phyloP scores from a whole-genome alignment of 2,888 invertebrate species.

The Portevinia maculata region DNA sequence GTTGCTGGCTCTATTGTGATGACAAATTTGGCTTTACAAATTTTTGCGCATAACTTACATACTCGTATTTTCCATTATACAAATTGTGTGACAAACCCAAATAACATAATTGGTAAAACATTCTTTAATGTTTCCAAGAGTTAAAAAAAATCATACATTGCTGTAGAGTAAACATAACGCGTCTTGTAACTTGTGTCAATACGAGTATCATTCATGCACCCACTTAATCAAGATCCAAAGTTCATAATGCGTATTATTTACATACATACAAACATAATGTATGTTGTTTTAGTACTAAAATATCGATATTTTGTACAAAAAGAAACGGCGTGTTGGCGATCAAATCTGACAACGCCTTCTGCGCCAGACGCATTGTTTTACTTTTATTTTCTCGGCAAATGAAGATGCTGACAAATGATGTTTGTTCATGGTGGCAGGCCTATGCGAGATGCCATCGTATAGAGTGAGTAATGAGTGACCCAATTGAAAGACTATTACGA shows the following conservation, averaged over 20 bases:
- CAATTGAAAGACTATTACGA: not conserved
- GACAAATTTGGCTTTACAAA: too few relatives aligned
- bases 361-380: constrained; percentile 20
- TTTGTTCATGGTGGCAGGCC: constrained; percentile 13
- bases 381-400: constrained; percentile 11
- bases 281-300: not conserved
- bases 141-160: too few relatives aligned
- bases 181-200: not conserved
- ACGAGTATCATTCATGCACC: not conserved
- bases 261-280: not conserved
- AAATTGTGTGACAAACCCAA: too few relatives aligned
- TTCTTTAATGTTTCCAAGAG: too few relatives aligned
- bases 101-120: too few relatives aligned
- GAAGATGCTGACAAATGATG: constrained; percentile 37
- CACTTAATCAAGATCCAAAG: not conserved
- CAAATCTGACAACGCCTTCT: constrained; percentile 33
- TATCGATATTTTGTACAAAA: constrained; percentile 1
- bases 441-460: constrained; percentile 18
- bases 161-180: not conserved
- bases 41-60: too few relatives aligned
- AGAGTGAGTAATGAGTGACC: constrained; percentile 17
- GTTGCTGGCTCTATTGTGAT: too few relatives aligned
- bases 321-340: constrained; percentile 10
- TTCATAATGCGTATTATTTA: not conserved
- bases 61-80: too few relatives aligned